Conservation (phyloP, 1,140 invertebrate genomes). For the Rhagoletis pomonella region DNA sequence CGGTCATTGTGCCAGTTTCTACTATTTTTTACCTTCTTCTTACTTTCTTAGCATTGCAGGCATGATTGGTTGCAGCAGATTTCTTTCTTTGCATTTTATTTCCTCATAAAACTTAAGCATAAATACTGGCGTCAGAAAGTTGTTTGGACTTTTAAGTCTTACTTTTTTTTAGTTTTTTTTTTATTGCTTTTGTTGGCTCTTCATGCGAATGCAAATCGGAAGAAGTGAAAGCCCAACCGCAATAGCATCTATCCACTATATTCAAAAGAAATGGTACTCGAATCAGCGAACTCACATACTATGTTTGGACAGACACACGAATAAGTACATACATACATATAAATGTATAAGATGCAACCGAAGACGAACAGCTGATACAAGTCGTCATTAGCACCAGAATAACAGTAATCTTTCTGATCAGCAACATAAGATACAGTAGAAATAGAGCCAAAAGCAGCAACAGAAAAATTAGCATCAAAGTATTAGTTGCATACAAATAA, state of each 20-base stretch:
- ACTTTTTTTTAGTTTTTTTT: background rate
- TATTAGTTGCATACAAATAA: too few species aligned
- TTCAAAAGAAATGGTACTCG: background rate
- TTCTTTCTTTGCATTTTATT: slow-evolving; percentile 24
- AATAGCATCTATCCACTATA: background rate
- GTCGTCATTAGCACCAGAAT: too few species aligned
- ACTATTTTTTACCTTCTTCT: slow-evolving; percentile 23
- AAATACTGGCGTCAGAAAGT: slow-evolving; percentile 28
- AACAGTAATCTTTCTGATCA: too few species aligned
- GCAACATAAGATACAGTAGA: too few species aligned
- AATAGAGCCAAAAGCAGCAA: too few species aligned
- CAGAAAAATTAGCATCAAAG: too few species aligned
- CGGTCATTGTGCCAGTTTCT: slow-evolving; percentile 50
- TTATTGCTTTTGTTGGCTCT: background rate
- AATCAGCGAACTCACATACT: background rate
- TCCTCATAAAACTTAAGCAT: slow-evolving; percentile 35
- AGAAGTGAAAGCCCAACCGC: slow-evolving; percentile 44
- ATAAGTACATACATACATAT: background rate
- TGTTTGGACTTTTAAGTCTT: slow-evolving; percentile 1
- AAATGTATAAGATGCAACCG: background rate
- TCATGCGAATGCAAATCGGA: slow-evolving; percentile 24
- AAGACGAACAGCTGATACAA: too few species aligned
- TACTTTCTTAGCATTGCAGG: slow-evolving; percentile 41
- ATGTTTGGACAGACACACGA: background rate
- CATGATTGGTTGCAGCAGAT: slow-evolving; percentile 20